These are phyloP conservation scores for Diachasmimorpha longicaudata DNA, from an alignment of 1,140 invertebrate genomes.

Conservation along the genomic window DNA sequence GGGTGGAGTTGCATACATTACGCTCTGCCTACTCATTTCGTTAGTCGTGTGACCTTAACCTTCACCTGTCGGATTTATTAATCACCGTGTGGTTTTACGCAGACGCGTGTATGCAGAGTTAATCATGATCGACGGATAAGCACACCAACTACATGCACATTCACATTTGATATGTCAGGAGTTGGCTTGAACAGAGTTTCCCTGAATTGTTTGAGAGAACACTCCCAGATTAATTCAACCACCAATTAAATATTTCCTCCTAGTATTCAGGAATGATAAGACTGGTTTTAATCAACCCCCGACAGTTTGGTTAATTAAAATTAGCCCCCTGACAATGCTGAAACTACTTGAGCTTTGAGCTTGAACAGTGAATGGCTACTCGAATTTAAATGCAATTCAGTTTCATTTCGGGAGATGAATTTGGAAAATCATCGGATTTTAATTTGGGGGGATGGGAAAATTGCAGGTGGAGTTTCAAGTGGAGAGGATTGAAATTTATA, in stretches of 20 bases:
- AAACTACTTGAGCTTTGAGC: background rate
- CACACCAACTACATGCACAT: background rate
- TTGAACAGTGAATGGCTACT: background rate
- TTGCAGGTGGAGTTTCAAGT: no score
- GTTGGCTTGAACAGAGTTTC: background rate
- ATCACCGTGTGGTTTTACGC: background rate
- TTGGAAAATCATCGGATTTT: background rate
- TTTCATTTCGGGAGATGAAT: background rate
- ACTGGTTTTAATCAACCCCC: background rate
- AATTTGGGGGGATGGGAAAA: no score
- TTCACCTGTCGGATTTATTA: background rate
- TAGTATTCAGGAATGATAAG: background rate
- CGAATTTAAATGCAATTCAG: background rate
- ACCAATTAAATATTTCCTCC: background rate
- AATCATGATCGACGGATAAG: background rate
- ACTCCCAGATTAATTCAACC: background rate
- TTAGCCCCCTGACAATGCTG: background rate
- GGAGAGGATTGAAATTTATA: no score
- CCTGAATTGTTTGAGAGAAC: background rate
- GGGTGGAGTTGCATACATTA: background rate
- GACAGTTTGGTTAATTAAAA: background rate
- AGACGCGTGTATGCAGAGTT: background rate
- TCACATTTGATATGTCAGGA: background rate
- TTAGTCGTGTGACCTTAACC: background rate
- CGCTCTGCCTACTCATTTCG: background rate